Base-by-base conservation (phyloP, 2,888 invertebrate species). In the Odontothrips loti region DNA sequence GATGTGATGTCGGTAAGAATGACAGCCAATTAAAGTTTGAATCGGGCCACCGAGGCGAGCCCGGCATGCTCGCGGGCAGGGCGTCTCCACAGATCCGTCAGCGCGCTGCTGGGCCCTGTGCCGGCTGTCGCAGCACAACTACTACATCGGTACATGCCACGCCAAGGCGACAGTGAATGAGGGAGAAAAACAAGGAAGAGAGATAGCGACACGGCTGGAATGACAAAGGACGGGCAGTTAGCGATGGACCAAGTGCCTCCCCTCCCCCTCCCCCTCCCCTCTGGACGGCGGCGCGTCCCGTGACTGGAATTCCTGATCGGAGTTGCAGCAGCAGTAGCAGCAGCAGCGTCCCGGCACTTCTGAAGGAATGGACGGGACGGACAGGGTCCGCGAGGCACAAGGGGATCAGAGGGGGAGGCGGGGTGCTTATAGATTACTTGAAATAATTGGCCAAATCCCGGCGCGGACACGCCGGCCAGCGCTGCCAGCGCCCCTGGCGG, bases 161-260 rank as follows among this genome's bases (percentile, higher is more conserved):
- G 6, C 58, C 58, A 11, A 27, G 68, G 68, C 68, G 68, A 27
- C 68, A 75, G 23, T 75, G 68, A 23, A 75, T 75, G 68, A 75
- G 68, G 27, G 58, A 58, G 58, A 17, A 58, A 58, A 58, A 58
- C 58, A 58, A 58, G 27, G 68, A 75, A 75, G 27, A 27, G 68
- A 12, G 68, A 27, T 27, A 27, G 68, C 68, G 27, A 27, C 68
- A 75, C 23, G 23, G 68, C 23, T 9, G 23, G 68, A 75, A 75
- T 75, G 68, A 75, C 68, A 75, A 75, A 75, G 27, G 68, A 75
- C 27, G 20, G 68, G 68, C 68, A 75, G 68, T 75, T 75, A 75
- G 68, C 58, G 58, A 58, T 20, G 58, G 20, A 20, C 58, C 58
- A 58, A 58, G 58, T 58, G 58, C 58, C 15, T 58, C 58, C 0